These are phyloP conservation scores for Diplazon laetatorius DNA, from an alignment of 2,888 invertebrate species.

Conservation along the genomic window DNA sequence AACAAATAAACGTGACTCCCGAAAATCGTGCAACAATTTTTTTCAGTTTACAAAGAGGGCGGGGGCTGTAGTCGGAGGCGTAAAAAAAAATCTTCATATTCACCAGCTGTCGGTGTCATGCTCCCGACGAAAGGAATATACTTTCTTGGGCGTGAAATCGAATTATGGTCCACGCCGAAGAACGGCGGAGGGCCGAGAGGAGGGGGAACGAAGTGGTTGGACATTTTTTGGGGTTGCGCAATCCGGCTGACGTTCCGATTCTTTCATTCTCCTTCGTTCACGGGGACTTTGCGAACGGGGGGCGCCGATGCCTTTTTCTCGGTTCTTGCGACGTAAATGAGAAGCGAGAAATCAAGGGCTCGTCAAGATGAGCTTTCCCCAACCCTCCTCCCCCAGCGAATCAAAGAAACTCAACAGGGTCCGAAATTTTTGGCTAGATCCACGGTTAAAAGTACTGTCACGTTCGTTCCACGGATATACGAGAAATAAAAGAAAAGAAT, in stretches of 20 bases:
- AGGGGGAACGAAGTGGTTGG: slow-evolving; percentile 50
- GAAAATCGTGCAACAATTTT: slow-evolving; percentile 19
- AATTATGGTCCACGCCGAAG: slow-evolving; percentile 60
- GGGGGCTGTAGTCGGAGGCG: slow-evolving; percentile 7
- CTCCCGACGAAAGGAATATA: slow-evolving; percentile 62
- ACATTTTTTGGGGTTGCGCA: slow-evolving; percentile 54
- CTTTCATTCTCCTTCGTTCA: slow-evolving; percentile 27
- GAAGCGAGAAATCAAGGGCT: slow-evolving; percentile 61
- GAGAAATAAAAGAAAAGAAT: slow-evolving; percentile 42
- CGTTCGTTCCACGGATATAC: slow-evolving; percentile 62
- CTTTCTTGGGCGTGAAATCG: slow-evolving; percentile 70
- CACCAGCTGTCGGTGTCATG: slow-evolving; percentile 64
- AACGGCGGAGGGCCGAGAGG: slow-evolving; percentile 8
- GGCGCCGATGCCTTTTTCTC: slow-evolving; percentile 63
- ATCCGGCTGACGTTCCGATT: slow-evolving; percentile 60
- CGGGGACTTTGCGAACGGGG: slow-evolving; percentile 68
- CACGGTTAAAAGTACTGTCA: slow-evolving; percentile 70
- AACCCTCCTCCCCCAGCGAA: slow-evolving; percentile 43
- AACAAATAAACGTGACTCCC: slow-evolving; percentile 46
- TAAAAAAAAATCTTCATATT: slow-evolving; percentile 63
- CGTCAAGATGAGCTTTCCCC: slow-evolving; percentile 42
- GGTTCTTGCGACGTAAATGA: slow-evolving; percentile 57
- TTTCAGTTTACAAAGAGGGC: slow-evolving; percentile 8
- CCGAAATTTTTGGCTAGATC: slow-evolving; percentile 58
- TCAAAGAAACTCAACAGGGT: slow-evolving; percentile 26